Percentiles rank a stretch among this genome's conserved stretches.
Evolutionary conservation across 2,888 invertebrate species (phyloP).

Genomic region (Galeopsomyia nigrocyanea): DNA sequence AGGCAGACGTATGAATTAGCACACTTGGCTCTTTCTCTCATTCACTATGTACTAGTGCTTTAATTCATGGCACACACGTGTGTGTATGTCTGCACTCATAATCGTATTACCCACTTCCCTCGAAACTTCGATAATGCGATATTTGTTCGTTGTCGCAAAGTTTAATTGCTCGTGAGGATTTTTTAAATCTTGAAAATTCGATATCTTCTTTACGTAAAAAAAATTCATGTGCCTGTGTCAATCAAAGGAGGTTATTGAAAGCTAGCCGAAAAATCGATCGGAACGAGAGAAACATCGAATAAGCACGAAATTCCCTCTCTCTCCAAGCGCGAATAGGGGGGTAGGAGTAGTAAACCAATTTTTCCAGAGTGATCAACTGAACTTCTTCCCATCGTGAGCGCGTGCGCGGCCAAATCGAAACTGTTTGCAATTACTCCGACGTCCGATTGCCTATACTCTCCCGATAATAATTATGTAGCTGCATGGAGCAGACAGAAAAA

Average conservation of each 20-base stretch:
- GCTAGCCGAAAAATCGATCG: no score
- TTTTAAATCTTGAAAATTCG: neutral
- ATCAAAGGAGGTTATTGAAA: no score
- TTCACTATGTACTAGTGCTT: no score
- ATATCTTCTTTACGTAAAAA: no score
- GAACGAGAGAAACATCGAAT: neutral
- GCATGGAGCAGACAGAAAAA: neutral
- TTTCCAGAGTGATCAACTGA: constrained; percentile 1
- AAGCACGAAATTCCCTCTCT: no score
- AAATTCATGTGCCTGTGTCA: no score
- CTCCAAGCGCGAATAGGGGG: neutral
- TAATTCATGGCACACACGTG: neutral
- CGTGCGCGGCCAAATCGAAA: neutral
- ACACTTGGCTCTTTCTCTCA: neutral
- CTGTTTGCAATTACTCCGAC: neutral
- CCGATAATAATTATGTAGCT: no score
- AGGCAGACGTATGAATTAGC: constrained; percentile 6
- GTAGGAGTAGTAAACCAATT: no score
- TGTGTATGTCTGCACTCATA: neutral
- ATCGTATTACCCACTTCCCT: constrained; percentile 12
- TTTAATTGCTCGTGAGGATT: neutral
- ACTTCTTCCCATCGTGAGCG: no score
- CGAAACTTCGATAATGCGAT: neutral
- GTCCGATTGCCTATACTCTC: constrained; percentile 2
- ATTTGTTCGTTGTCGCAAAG: neutral